A percentile compares a stretch with the other conserved stretches of the same genome.
These are phyloP conservation scores for Oncorhynchus kisutch DNA, from an alignment of 2,113 vertebrate genomes.

Conservation along the genomic window DNA sequence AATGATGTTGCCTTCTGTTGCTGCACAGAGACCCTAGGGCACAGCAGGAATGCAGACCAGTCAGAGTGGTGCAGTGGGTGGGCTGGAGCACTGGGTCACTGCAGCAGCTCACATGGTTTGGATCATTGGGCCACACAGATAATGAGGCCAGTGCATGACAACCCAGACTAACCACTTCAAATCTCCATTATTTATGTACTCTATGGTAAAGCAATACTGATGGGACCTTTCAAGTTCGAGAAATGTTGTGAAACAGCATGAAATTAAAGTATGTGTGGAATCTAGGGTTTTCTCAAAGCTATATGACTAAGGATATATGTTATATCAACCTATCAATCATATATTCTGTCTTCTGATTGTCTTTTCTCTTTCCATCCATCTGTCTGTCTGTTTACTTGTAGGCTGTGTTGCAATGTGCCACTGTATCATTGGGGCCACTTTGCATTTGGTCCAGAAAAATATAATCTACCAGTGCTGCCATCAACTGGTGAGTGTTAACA, in stretches of 20 bases:
- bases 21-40: conserved; percentile 51
- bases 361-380: background rate
- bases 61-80: conserved; percentile 62
- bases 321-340: too few species aligned
- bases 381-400: background rate
- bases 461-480: conserved; percentile 27
- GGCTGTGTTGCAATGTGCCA: background rate
- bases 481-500: conserved; percentile 18
- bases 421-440: background rate
- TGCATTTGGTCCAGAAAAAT: background rate
- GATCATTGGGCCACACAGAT: conserved; percentile 63
- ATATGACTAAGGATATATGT: background rate
- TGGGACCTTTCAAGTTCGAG: conserved; percentile 39
- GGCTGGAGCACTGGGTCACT: conserved; percentile 61
- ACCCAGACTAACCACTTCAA: conserved; percentile 30
- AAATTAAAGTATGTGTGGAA: conserved; percentile 30
- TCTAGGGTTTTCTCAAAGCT: background rate
- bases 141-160: conserved; percentile 48
- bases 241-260: conserved; percentile 17
- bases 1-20: conserved; percentile 58
- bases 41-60: conserved; percentile 65
- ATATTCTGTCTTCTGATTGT: background rate
- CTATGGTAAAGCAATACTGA: conserved; percentile 31
- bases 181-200: conserved; percentile 38
- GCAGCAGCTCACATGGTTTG: conserved; percentile 70